These are phyloP conservation scores for Hirudinaria manillensis DNA, from an alignment of 2,888 invertebrate genomes.

Conservation along the genomic window DNA sequence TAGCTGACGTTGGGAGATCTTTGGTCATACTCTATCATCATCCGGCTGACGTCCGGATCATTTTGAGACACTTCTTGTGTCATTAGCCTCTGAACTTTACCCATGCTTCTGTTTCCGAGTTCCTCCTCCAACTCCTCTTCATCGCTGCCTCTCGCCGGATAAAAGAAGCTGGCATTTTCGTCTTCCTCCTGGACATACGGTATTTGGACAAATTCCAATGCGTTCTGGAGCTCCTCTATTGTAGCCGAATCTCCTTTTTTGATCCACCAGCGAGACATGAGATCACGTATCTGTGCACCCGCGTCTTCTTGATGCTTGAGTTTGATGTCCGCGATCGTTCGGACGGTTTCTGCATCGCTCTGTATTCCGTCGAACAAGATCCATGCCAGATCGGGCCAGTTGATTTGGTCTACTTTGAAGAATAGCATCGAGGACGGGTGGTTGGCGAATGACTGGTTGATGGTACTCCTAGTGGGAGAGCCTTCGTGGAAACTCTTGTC, in stretches of 20 bases:
- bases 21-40: slow-evolving; percentile 38
- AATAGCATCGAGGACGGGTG: slow-evolving; percentile 39
- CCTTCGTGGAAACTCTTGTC: slow-evolving; percentile 16
- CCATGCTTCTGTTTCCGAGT: background rate
- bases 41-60: slow-evolving; percentile 40
- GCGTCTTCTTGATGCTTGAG: slow-evolving; percentile 38
- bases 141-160: background rate
- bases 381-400: slow-evolving; percentile 42
- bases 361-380: slow-evolving; percentile 40
- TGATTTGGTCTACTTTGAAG: slow-evolving; percentile 40
- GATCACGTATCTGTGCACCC: slow-evolving; percentile 39
- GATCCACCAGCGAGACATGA: slow-evolving; percentile 42
- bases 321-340: slow-evolving; percentile 40
- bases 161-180: slow-evolving; percentile 19
- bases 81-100: background rate
- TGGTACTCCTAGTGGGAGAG: slow-evolving; percentile 12
- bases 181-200: slow-evolving; percentile 39
- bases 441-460: slow-evolving; percentile 23
- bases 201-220: slow-evolving; percentile 39
- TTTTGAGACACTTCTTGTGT: slow-evolving; percentile 35
- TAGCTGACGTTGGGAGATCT: slow-evolving; percentile 39
- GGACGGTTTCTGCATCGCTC: slow-evolving; percentile 38
- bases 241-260: slow-evolving; percentile 39
- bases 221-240: slow-evolving; percentile 39
- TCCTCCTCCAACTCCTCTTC: slow-evolving; percentile 21